phyloP scores from a whole-genome alignment of 1,140 invertebrate species.

The Cylas formicarius region DNA sequence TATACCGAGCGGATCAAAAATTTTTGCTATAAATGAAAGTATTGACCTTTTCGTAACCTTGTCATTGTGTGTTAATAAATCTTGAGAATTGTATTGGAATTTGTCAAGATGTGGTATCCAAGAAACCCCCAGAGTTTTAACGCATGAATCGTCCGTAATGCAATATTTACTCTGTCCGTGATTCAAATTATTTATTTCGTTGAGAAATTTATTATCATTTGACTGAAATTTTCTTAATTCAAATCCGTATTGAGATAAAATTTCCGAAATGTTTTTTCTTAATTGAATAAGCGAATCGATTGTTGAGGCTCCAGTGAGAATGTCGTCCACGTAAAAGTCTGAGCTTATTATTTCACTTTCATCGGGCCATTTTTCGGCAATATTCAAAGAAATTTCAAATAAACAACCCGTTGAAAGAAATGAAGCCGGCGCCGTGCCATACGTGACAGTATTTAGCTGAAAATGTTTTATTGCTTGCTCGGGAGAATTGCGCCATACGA shows the following conservation, averaged over 20 bases:
- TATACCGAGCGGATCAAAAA: constrained; percentile 37
- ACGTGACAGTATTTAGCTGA: constrained; percentile 39
- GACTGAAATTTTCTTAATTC: constrained; percentile 8
- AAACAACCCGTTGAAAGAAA: constrained; percentile 32
- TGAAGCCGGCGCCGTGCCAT: constrained; percentile 32
- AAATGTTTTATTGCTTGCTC: constrained; percentile 28
- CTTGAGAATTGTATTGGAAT: constrained; percentile 32
- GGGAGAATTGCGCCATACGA: constrained; percentile 37
- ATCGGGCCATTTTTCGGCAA: constrained; percentile 14
- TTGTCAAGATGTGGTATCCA: constrained; percentile 29
- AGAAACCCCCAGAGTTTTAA: constrained; percentile 32
- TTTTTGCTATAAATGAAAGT: constrained; percentile 27
- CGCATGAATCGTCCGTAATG: constrained; percentile 5
- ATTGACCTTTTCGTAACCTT: constrained; percentile 33
- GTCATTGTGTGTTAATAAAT: constrained; percentile 8
- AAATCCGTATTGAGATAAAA: constrained; percentile 23
- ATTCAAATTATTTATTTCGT: neutral
- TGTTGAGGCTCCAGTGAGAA: constrained; percentile 23
- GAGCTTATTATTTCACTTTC: constrained; percentile 20
- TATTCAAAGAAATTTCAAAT: constrained; percentile 17
- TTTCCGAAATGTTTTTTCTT: constrained; percentile 19
- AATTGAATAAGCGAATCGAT: constrained; percentile 13
- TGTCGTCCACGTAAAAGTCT: constrained; percentile 38
- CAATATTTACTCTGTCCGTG: neutral
- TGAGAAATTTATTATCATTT: constrained; percentile 1